Evolutionary conservation across 2,797 vertebrate genomes (phyloP).

Genomic region (Sternotherus odoratus): DNA sequence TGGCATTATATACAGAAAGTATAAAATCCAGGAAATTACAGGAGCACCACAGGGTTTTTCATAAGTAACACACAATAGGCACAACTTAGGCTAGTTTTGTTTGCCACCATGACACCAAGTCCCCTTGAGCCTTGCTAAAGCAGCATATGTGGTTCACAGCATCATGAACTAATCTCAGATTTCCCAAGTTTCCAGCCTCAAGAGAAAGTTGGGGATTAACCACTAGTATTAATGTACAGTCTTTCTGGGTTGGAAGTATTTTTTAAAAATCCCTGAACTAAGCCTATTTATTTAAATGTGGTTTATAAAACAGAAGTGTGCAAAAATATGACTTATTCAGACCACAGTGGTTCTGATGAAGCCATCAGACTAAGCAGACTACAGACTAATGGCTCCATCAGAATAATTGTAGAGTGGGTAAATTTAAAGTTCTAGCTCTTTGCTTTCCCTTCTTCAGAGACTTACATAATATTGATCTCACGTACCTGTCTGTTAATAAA

Average conservation of each 20-base stretch:
- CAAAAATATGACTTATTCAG: not conserved
- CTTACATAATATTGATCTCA: not conserved
- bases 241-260: constrained; percentile 56
- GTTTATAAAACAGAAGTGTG: not conserved
- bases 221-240: constrained; percentile 19
- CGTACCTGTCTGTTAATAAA: not conserved
- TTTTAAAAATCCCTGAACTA: constrained; percentile 62
- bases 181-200: constrained; percentile 39
- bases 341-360: constrained; percentile 29
- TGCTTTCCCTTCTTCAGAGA: not conserved
- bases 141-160: constrained; percentile 37
- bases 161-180: not conserved
- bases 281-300: not conserved
- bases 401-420: not conserved
- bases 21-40: not conserved
- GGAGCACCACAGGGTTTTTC: constrained; percentile 6
- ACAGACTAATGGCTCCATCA: constrained; percentile 33
- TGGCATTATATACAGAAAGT: not conserved
- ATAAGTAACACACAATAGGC: not conserved
- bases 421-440: constrained; percentile 12
- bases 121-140: constrained; percentile 57
- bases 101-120: constrained; percentile 24
- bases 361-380: constrained; percentile 40
- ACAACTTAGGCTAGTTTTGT: constrained; percentile 46
- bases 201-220: constrained; percentile 22